These are phyloP conservation scores for Thamnophis sirtalis DNA, from an alignment of 2,113 vertebrate species.

Conservation along the genomic window DNA sequence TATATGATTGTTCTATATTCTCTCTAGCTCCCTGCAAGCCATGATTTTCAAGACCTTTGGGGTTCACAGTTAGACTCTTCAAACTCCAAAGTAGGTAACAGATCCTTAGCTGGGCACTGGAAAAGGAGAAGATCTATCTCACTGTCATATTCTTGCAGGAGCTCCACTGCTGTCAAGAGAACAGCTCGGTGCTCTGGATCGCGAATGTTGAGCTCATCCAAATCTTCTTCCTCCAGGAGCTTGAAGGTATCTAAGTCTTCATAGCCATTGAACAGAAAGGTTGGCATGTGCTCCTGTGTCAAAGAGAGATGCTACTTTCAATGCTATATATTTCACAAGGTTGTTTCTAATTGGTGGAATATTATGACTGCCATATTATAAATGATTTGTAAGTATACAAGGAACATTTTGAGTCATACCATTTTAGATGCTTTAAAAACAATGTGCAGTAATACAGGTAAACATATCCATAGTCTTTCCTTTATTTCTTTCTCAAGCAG, in stretches of 20 bases:
- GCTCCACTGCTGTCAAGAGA: conserved; percentile 91
- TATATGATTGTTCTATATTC: not conserved
- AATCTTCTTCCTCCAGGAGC: conserved; percentile 93
- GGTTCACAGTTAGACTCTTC: not conserved
- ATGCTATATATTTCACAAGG: not conserved
- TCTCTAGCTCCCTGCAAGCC: not conserved
- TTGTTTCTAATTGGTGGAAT: not conserved
- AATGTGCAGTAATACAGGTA: not conserved
- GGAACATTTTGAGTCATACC: not conserved
- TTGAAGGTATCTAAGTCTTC: conserved; percentile 98
- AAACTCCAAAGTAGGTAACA: not conserved
- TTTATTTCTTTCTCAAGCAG: not conserved
- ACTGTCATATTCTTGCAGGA: conserved; percentile 97
- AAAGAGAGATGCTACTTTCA: not conserved
- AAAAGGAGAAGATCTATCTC: conserved; percentile 56
- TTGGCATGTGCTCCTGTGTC: conserved; percentile 94
- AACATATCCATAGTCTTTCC: not conserved
- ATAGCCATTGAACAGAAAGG: conserved; percentile 96
- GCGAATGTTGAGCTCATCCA: conserved; percentile 94
- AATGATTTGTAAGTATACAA: not conserved
- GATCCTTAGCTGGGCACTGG: conserved; percentile 13
- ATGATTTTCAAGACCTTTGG: not conserved
- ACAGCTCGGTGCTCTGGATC: conserved; percentile 93
- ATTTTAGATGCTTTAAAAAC: not conserved
- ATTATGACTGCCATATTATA: not conserved